phyloP scores from a whole-genome alignment of 2,888 invertebrate genomes.

The Lymantria monacha region DNA sequence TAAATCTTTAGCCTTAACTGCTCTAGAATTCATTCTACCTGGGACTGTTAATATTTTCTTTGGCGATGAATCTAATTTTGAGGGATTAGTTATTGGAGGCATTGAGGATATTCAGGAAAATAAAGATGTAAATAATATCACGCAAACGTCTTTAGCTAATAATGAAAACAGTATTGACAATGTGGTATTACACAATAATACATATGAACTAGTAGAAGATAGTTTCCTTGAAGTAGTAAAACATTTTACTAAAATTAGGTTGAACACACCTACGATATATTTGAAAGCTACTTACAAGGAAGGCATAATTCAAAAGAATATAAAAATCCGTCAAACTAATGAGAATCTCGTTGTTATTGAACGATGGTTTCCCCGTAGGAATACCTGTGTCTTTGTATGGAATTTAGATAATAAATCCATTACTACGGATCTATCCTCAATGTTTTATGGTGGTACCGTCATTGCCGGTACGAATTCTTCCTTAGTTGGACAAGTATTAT shows the following conservation, averaged over 20 bases:
- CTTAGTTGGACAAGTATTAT: slow-evolving; percentile 61
- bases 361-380: slow-evolving; percentile 89
- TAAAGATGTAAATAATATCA: slow-evolving; percentile 85
- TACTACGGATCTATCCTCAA: slow-evolving; percentile 87
- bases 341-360: slow-evolving; percentile 87
- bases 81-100: slow-evolving; percentile 75
- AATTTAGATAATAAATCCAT: slow-evolving; percentile 85
- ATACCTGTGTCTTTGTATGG: slow-evolving; percentile 88
- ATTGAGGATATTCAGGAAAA: slow-evolving; percentile 82
- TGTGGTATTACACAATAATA: slow-evolving; percentile 63
- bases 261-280: slow-evolving; percentile 87
- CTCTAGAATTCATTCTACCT: slow-evolving; percentile 91
- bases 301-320: slow-evolving; percentile 84
- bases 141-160: slow-evolving; percentile 86
- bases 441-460: slow-evolving; percentile 88
- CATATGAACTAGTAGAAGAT: slow-evolving; percentile 48
- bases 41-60: slow-evolving; percentile 94
- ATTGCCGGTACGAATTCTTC: slow-evolving; percentile 66
- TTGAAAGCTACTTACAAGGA: slow-evolving; percentile 87
- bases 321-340: slow-evolving; percentile 84
- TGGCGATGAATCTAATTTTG: slow-evolving; percentile 93
- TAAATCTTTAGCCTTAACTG: slow-evolving; percentile 85
- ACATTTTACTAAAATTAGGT: slow-evolving; percentile 82
- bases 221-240: slow-evolving; percentile 79
- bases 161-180: slow-evolving; percentile 65